Conservation (phyloP, 2,888 invertebrate genomes). For the Smittia aterrima region DNA sequence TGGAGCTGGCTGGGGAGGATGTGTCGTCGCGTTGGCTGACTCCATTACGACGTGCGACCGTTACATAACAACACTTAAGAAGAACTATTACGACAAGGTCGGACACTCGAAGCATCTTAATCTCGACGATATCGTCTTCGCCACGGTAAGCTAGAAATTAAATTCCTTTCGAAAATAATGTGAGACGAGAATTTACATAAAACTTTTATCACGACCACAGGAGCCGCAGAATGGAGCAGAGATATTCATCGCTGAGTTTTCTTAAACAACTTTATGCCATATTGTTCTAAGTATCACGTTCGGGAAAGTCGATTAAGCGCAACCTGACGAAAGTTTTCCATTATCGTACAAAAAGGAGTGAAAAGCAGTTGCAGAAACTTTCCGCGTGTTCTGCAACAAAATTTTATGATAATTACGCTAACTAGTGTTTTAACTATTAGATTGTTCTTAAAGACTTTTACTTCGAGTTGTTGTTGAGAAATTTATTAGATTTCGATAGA, state of each 20-base stretch:
- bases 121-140: conserved; percentile 64
- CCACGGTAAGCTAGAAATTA: conserved; percentile 55
- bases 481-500: no score
- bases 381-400: no score
- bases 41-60: conserved; percentile 61
- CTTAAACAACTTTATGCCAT: conserved; percentile 20
- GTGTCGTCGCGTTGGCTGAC: conserved; percentile 70
- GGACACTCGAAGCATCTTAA: conserved; percentile 57
- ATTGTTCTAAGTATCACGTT: no score
- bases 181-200: not conserved
- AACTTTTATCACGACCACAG: not conserved
- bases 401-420: no score
- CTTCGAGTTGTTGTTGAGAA: no score
- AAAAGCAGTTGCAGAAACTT: no score
- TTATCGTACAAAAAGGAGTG: no score
- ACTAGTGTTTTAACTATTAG: no score
- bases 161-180: not conserved
- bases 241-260: conserved; percentile 45
- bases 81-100: conserved; percentile 65
- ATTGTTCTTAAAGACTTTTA: no score
- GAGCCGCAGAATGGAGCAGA: conserved; percentile 52
- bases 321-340: no score
- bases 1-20: conserved; percentile 99
- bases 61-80: conserved; percentile 68
- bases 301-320: no score